A percentile compares a stretch with the other conserved stretches of the same genome.
Conservation (phyloP, 2,797 vertebrate species). For the Salmo trutta region DNA sequence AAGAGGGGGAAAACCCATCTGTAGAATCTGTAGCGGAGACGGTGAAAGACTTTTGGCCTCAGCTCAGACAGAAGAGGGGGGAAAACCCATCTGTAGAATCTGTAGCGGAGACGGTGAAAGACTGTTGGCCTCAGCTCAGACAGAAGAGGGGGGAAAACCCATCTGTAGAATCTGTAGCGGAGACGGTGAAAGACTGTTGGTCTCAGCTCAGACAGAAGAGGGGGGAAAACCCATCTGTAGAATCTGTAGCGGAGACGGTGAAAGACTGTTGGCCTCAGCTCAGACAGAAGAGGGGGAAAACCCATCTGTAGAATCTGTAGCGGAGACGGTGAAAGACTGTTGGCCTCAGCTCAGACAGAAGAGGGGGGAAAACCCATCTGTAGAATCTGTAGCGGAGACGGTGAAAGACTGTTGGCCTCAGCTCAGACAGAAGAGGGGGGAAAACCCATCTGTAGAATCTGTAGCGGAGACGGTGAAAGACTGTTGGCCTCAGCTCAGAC, state of each 20-base stretch:
- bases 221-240: neutral
- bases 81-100: neutral
- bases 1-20: neutral
- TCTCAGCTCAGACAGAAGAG: neutral
- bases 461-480: neutral
- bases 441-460: neutral
- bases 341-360: neutral
- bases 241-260: neutral
- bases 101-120: neutral
- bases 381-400: neutral
- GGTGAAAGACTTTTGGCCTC: neutral
- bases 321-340: neutral
- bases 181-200: neutral
- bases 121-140: neutral
- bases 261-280: neutral
- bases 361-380: neutral
- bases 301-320: neutral
- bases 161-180: neutral
- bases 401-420: neutral
- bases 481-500: neutral
- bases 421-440: neutral
- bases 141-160: neutral
- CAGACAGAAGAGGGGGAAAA: neutral
- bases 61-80: neutral
- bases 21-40: neutral